Evolutionary conservation across 2,113 vertebrate species (phyloP).

Genomic region (Ciconia stormi): DNA sequence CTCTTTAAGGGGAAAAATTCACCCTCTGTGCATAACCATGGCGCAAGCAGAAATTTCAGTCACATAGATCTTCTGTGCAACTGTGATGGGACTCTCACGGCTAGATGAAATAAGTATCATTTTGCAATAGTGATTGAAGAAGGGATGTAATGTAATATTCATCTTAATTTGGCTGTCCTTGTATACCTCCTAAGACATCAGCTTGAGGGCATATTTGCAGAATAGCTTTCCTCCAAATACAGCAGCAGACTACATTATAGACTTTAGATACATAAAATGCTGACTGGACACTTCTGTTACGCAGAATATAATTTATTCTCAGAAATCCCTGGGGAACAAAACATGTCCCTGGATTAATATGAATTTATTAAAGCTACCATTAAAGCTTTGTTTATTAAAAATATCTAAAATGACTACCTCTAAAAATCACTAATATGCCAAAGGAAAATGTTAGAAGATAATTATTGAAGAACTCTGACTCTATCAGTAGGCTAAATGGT

Average conservation of each 20-base stretch:
- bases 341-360: not conserved
- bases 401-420: not conserved
- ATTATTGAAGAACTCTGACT: not conserved
- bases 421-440: not conserved
- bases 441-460: not conserved
- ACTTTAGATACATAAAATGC: not conserved
- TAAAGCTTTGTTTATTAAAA: not conserved
- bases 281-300: not conserved
- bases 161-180: not conserved
- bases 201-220: not conserved
- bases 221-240: not conserved
- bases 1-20: not conserved
- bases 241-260: not conserved
- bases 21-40: not conserved
- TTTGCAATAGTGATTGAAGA: not conserved
- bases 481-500: not conserved
- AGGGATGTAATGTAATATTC: not conserved
- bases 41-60: not conserved
- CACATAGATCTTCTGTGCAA: not conserved
- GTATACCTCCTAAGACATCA: not conserved
- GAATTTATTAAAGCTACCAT: not conserved
- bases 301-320: not conserved
- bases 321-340: not conserved
- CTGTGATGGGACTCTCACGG: not conserved
- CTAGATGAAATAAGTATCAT: not conserved